Conservation (phyloP, 30 jellyfish, hydroid and myxozoan genomes). For the Cassiopea andromeda region DNA sequence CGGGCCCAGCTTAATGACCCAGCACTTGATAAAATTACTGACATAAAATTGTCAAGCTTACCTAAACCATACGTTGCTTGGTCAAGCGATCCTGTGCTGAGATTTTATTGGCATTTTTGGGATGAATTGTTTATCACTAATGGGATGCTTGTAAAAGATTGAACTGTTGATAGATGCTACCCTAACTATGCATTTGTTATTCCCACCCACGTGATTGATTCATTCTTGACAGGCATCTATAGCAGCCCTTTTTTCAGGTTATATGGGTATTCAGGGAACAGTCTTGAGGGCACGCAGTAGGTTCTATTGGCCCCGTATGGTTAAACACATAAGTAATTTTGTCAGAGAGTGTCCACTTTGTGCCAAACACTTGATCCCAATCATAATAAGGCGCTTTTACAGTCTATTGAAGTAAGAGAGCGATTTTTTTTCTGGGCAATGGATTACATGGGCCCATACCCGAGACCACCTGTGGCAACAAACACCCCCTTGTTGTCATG, state of each 20-base stretch:
- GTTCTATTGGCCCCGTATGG: conserved; percentile 19
- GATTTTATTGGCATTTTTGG: conserved; percentile 18
- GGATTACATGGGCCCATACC: neutral
- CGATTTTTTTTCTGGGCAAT: neutral
- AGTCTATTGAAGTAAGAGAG: neutral
- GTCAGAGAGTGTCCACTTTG: neutral
- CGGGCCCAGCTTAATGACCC: conserved; percentile 24
- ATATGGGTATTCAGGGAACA: neutral
- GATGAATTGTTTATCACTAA: neutral
- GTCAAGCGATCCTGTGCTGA: conserved; percentile 4
- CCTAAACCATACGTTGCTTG: conserved; percentile 20
- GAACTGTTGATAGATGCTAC: neutral
- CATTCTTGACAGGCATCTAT: conserved; percentile 17
- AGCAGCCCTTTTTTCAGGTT: conserved; percentile 19
- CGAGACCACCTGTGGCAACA: neutral
- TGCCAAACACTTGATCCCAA: neutral
- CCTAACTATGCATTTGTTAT: conserved; percentile 11
- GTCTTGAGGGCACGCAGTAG: neutral
- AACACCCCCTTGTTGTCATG: neutral
- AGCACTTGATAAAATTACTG: neutral
- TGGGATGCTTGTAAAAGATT: conserved; percentile 15
- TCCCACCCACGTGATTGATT: conserved; percentile 6
- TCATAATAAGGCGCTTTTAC: neutral
- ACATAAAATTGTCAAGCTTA: neutral
- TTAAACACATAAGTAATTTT: neutral